phyloP scores from a whole-genome alignment of 2,888 invertebrate species.

The Oxystoma pomonae region DNA sequence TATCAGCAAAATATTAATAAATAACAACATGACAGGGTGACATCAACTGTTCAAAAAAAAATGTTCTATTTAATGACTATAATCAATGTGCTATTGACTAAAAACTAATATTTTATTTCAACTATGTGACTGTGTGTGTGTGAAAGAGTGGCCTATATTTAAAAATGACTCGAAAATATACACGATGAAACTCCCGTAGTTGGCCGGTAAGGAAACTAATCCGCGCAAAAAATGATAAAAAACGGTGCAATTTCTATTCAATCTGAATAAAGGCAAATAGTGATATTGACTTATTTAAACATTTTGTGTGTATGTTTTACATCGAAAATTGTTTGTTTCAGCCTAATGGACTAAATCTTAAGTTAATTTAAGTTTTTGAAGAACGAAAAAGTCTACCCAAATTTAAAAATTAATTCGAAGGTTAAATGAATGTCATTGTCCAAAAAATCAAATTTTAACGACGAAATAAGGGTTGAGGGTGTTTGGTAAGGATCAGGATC shows the following conservation, averaged over 20 bases:
- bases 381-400: not conserved
- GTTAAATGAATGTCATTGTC: not conserved
- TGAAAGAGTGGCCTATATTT: not conserved
- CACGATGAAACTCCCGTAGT: not conserved
- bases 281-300: not conserved
- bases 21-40: too few relatives aligned
- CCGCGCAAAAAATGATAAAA: not conserved
- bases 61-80: too few relatives aligned
- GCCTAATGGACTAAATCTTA: not conserved
- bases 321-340: not conserved
- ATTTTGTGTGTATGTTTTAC: not conserved
- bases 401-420: not conserved
- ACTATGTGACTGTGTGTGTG: too few relatives aligned
- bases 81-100: too few relatives aligned
- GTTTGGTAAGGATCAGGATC: not conserved
- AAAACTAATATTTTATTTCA: too few relatives aligned
- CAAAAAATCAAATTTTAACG: not conserved
- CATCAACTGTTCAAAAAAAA: too few relatives aligned
- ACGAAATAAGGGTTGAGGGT: not conserved
- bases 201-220: not conserved
- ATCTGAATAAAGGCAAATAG: not conserved
- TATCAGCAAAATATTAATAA: too few relatives aligned
- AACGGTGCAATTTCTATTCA: not conserved
- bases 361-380: not conserved
- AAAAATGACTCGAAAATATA: not conserved